Evolutionary conservation across 1,140 invertebrate genomes (phyloP).

Genomic region (Tachypleus tridentatus): DNA sequence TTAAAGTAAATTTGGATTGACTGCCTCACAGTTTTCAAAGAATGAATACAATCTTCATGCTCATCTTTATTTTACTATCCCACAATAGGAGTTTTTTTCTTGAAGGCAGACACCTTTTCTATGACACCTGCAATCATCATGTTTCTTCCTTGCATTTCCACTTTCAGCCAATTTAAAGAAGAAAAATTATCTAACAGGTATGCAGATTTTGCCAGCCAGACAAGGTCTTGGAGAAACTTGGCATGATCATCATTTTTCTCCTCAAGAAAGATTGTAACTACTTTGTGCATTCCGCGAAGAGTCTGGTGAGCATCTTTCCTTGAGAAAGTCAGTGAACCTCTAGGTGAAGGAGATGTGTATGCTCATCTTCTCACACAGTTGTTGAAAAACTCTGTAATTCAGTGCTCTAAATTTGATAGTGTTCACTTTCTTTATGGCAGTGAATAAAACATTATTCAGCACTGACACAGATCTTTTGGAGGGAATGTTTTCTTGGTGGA

Average conservation of each 20-base stretch:
- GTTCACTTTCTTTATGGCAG: no score
- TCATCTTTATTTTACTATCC: constrained; percentile 4
- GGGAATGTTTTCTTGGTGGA: no score
- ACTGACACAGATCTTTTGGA: no score
- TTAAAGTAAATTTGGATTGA: constrained; percentile 6
- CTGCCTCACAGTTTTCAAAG: constrained; percentile 7
- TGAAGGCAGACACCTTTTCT: constrained; percentile 11
- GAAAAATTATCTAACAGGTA: constrained; percentile 12
- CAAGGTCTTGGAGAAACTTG: constrained; percentile 2
- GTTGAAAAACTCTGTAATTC: constrained; percentile 10
- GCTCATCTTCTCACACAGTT: constrained; percentile 6
- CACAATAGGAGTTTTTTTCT: constrained; percentile 12
- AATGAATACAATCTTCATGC: constrained; percentile 5
- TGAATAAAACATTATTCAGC: no score
- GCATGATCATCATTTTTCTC: constrained; percentile 7
- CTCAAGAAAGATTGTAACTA: constrained; percentile 8
- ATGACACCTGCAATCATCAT: constrained; percentile 6
- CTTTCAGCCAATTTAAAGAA: constrained; percentile 11
- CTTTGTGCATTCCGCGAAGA: constrained; percentile 7
- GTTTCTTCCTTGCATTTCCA: constrained; percentile 8
- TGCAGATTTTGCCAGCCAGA: constrained; percentile 8
- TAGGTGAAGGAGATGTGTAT: constrained; percentile 4
- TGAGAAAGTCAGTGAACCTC: constrained; percentile 10
- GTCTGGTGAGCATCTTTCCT: constrained; percentile 6
- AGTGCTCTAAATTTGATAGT: constrained; percentile 13